Conservation (phyloP, 2,113 vertebrate genomes). For the Phylloscopus trochiloides region DNA sequence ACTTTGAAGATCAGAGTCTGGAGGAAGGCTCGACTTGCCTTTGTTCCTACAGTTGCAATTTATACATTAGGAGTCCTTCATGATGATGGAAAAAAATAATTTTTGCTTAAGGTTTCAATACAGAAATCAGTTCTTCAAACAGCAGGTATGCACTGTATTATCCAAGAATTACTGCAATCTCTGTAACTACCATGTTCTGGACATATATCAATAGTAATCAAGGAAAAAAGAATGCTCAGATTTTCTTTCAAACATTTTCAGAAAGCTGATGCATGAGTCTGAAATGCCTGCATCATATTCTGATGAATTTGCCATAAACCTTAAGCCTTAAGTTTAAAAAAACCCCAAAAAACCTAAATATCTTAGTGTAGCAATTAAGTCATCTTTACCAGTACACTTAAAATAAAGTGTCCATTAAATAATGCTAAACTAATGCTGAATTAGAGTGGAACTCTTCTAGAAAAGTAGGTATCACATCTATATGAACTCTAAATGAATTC, state of each 20-base stretch:
- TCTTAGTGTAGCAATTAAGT: constrained; percentile 34
- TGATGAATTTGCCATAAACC: neutral
- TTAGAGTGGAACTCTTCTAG: constrained; percentile 44
- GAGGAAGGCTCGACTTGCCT: neutral
- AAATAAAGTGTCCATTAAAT: constrained; percentile 66
- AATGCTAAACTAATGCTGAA: constrained; percentile 43
- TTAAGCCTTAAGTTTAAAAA: neutral
- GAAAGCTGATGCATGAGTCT: neutral
- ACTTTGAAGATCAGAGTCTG: neutral
- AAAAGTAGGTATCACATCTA: constrained; percentile 59
- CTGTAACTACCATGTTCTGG: neutral
- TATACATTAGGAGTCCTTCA: neutral
- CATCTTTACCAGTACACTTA: constrained; percentile 45
- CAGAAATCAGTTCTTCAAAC: neutral
- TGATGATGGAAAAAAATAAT: neutral
- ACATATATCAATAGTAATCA: neutral
- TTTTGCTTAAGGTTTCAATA: neutral
- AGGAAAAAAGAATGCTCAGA: neutral
- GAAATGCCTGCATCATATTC: neutral
- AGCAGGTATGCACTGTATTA: neutral
- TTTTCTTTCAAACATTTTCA: neutral
- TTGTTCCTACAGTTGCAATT: neutral
- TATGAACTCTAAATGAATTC: constrained; percentile 66
- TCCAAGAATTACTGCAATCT: neutral
- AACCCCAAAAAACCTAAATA: neutral